phyloP scores from a whole-genome alignment of 2,113 vertebrate genomes.

The Xenus cinereus region DNA sequence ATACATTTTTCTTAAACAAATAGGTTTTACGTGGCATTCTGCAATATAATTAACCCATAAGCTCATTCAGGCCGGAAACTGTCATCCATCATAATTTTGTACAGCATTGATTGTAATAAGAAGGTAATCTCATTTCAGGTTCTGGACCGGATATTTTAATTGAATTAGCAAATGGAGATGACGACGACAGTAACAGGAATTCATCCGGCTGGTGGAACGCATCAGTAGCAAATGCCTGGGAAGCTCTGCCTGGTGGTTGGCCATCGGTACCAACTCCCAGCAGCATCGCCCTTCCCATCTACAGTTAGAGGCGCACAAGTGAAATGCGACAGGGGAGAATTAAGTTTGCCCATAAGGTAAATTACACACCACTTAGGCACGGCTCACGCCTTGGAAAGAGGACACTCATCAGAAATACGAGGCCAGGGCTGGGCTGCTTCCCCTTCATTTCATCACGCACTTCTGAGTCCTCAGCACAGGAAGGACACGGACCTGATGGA shows the following conservation, averaged over 20 bases:
- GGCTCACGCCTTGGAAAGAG: background rate
- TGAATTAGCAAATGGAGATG: background rate
- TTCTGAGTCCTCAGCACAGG: no score
- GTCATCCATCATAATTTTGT: background rate
- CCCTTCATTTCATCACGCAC: background rate
- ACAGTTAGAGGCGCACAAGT: fast-evolving
- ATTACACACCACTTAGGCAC: fast-evolving
- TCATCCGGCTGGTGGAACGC: background rate
- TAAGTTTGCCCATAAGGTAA: background rate
- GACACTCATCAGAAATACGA: background rate
- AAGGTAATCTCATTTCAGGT: background rate
- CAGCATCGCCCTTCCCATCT: background rate
- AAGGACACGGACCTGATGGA: no score
- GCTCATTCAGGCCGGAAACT: background rate
- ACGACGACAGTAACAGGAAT: background rate
- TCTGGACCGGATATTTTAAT: background rate
- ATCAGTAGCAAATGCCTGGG: background rate
- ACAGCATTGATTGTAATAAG: background rate
- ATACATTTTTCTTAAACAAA: background rate
- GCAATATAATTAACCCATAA: background rate
- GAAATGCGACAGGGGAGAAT: background rate
- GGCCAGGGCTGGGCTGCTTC: background rate
- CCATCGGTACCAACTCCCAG: background rate
- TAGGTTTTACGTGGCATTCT: background rate
- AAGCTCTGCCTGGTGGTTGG: background rate